phyloP scores from a whole-genome alignment of 2,797 vertebrate species.

The Malurus leucopterus region DNA sequence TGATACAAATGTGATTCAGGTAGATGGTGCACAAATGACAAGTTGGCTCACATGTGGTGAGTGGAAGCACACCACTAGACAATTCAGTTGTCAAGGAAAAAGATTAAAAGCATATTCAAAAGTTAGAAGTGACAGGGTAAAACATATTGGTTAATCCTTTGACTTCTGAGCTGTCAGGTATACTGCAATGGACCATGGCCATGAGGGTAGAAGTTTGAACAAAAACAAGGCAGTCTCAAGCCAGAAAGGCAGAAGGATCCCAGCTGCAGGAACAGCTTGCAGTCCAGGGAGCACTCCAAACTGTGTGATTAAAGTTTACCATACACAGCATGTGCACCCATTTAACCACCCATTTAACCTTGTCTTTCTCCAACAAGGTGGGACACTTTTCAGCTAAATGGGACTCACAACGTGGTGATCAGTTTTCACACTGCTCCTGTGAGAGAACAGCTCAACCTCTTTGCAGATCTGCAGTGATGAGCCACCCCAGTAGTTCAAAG shows the following conservation, averaged over 20 bases:
- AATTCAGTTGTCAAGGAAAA: background rate
- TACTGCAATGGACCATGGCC: background rate
- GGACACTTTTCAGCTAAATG: background rate
- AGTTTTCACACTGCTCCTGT: background rate
- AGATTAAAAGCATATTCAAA: background rate
- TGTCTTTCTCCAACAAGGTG: background rate
- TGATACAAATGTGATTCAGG: background rate
- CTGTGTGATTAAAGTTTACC: background rate
- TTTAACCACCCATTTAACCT: too few species aligned
- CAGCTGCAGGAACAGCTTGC: background rate
- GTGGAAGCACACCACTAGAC: background rate
- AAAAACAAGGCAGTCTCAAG: background rate
- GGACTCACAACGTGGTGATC: background rate
- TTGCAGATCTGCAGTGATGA: background rate
- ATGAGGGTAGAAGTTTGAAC: background rate
- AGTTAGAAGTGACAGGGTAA: background rate
- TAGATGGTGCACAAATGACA: background rate
- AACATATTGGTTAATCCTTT: background rate
- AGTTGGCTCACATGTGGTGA: fast-evolving
- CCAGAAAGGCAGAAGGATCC: background rate
- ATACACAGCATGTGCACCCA: background rate
- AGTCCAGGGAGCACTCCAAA: background rate
- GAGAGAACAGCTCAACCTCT: background rate
- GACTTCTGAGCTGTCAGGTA: background rate
- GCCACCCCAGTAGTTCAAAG: fast-evolving